phyloP scores from a whole-genome alignment of 2,113 vertebrate species.

The Elachura formosa region DNA sequence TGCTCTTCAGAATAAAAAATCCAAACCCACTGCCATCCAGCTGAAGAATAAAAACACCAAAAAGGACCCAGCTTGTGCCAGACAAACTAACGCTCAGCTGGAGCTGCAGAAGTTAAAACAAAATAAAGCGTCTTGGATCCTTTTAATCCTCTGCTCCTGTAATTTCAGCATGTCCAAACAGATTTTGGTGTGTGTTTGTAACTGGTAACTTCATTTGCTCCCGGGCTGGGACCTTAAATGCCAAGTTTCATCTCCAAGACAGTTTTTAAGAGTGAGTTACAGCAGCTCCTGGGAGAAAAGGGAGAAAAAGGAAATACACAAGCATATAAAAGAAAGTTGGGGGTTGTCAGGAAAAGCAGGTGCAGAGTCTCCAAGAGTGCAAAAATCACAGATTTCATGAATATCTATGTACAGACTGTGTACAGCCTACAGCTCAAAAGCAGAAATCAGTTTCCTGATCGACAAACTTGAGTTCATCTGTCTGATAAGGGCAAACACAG shows the following conservation, averaged over 20 bases:
- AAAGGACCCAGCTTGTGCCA: background rate
- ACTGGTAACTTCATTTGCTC: conserved; percentile 65
- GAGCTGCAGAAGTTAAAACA: conserved; percentile 21
- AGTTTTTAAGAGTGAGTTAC: conserved; percentile 32
- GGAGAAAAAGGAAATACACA: background rate
- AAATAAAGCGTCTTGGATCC: conserved; percentile 30
- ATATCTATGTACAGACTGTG: background rate
- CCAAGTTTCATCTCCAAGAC: conserved; percentile 59
- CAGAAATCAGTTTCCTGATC: background rate
- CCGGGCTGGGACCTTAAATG: conserved; percentile 51
- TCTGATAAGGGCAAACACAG: background rate
- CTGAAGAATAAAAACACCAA: background rate
- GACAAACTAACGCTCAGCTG: background rate
- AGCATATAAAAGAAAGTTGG: background rate
- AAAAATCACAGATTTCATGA: fast-evolving
- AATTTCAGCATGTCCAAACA: conserved; percentile 64
- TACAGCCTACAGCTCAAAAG: background rate
- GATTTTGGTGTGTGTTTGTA: conserved; percentile 62
- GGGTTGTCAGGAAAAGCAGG: background rate
- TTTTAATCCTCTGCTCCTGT: conserved; percentile 59
- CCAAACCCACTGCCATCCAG: background rate
- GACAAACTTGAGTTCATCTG: background rate
- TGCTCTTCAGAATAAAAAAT: background rate
- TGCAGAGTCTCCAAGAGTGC: background rate
- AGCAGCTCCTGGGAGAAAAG: background rate